These are phyloP conservation scores for Drosophila persimilis DNA, from an alignment of 1,140 invertebrate genomes.

Conservation along the genomic window DNA sequence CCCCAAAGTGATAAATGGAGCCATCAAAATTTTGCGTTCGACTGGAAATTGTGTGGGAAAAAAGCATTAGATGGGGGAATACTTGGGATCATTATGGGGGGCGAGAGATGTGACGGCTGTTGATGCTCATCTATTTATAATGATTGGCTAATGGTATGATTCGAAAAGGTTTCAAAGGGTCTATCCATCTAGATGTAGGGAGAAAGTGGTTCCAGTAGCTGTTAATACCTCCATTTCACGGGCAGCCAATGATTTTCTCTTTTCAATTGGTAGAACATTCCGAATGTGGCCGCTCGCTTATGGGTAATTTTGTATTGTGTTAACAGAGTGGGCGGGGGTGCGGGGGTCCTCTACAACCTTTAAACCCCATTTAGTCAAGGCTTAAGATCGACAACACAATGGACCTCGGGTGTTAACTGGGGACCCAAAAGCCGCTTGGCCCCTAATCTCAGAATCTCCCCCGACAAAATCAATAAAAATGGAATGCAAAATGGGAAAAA, in stretches of 20 bases:
- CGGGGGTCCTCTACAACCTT: too few species aligned
- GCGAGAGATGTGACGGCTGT: not conserved
- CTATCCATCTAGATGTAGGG: too few species aligned
- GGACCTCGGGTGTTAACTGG: not conserved
- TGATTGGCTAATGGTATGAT: not conserved
- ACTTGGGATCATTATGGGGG: slow-evolving; percentile 10
- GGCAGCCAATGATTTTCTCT: too few species aligned
- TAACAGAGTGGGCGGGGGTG: too few species aligned
- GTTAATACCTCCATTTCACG: too few species aligned
- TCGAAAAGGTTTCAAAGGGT: too few species aligned
- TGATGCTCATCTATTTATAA: not conserved
- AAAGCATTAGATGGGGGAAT: slow-evolving; percentile 12
- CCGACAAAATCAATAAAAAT: slow-evolving; percentile 19
- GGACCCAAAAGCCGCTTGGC: not conserved
- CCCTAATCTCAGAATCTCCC: not conserved
- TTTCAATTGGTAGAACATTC: too few species aligned
- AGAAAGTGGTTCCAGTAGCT: too few species aligned
- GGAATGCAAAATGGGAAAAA: not conserved
- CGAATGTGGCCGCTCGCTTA: too few species aligned
- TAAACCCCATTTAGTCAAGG: too few species aligned
- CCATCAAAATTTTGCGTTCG: slow-evolving; percentile 43
- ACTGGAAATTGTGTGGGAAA: slow-evolving; percentile 34
- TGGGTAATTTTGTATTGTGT: too few species aligned
- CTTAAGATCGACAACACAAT: too few species aligned
- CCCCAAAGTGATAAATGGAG: slow-evolving; percentile 41